Evolutionary conservation across 2,113 vertebrate species (phyloP), one percentile per base, ranked within the genome.

Genomic region (Poeciliopsis occidentalis): DNA sequence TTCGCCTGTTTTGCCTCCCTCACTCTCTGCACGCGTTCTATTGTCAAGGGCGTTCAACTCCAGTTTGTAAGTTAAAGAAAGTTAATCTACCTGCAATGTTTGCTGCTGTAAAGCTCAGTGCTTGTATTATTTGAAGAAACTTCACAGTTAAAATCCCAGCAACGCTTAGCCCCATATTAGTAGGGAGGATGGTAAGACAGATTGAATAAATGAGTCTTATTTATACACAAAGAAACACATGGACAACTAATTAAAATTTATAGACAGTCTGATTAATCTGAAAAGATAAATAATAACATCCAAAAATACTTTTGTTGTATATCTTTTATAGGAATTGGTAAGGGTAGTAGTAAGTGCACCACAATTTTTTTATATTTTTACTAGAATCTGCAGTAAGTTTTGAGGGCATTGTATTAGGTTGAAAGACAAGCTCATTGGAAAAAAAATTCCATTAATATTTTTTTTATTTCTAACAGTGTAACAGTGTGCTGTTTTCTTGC

Each of bases 1-100:
- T 65, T 97, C 70, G 94, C 90, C 65, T 99, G 98, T 80, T 68
- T 96, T 84, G n/a, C 91, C 41, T 99, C 98, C 0, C 67, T 98
- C 81, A 85, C 95, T 69, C 95, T 99, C 82, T 98, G 97, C 67
- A 81, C 81, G 4, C 92, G 97, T 69, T 99, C 97, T 11, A 92
- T 98, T 61, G 29, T 94, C 87, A 95, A 90, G 60, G 97, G 98
- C 69, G 84, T 98, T 89, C 88, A 69, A 30, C 95, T 99, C 29
- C 96, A 97, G 91, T 94, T 94, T 90, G 97, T 99, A 87, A 85
- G 95, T 95, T 74, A 60, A 47, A 29, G 19, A 3, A 19, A 47
- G 44, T 47, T 19, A 22, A 24, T n/a, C 24, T 7, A 54, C 7
- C 7, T 54, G 7, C 47, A 19, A 6, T 54, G 22, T 57, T 57